phyloP scores from a whole-genome alignment of 1,140 invertebrate genomes.

The Drosophila dunni region DNA sequence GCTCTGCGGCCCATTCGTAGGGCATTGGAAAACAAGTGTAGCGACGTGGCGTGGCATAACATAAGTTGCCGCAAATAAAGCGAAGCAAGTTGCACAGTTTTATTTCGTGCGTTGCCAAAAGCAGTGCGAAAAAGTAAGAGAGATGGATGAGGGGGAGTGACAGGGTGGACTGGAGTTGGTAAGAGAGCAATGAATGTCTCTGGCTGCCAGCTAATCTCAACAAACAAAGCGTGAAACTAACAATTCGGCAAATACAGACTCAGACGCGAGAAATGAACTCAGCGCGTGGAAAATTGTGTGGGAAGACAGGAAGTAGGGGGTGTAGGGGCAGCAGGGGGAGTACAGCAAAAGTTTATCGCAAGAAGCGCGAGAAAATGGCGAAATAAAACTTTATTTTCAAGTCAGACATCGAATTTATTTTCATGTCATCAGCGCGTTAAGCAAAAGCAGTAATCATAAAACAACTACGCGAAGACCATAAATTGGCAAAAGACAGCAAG shows the following conservation, averaged over 20 bases:
- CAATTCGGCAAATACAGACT: conserved; percentile 82
- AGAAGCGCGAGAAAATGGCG: conserved; percentile 28
- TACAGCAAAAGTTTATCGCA: conserved; percentile 24
- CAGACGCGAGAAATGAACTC: conserved; percentile 19
- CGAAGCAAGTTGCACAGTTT: conserved; percentile 70
- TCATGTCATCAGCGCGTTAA: conserved; percentile 63
- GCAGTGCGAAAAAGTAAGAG: conserved; percentile 11
- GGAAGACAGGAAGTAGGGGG: no score
- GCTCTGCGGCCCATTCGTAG: conserved; percentile 3
- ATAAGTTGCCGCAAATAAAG: conserved; percentile 72
- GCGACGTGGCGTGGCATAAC: conserved; percentile 60
- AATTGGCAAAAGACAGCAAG: conserved; percentile 45
- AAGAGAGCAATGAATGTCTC: conserved; percentile 13
- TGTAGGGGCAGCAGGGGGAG: neutral
- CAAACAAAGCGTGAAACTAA: conserved; percentile 83
- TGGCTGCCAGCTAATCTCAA: conserved; percentile 76
- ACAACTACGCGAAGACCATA: conserved; percentile 50
- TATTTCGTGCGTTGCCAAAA: conserved; percentile 62
- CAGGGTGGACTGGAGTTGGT: neutral
- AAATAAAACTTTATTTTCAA: conserved; percentile 79
- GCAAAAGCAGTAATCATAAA: conserved; percentile 17
- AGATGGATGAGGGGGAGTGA: neutral
- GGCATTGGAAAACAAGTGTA: conserved; percentile 54
- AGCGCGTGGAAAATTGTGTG: neutral
- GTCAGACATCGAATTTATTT: conserved; percentile 79